phyloP scores from a whole-genome alignment of 2,113 vertebrate genomes.

The Thalassoma bifasciatum region DNA sequence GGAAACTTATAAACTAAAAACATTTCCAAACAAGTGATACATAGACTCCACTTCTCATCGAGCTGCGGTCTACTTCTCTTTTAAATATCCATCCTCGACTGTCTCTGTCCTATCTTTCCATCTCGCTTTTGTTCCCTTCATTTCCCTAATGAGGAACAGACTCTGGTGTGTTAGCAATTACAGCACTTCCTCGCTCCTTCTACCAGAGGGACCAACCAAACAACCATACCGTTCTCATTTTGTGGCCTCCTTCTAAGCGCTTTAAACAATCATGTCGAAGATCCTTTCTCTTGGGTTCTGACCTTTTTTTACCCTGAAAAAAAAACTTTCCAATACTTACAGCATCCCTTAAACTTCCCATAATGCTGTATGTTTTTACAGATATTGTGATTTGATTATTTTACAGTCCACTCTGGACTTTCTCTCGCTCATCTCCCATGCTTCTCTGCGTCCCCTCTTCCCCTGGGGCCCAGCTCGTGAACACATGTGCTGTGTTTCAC shows the following conservation, averaged over 20 bases:
- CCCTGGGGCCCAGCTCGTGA: constrained; percentile 61
- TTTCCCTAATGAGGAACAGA: constrained; percentile 82
- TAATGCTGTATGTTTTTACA: not conserved
- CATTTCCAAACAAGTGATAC: constrained; percentile 52
- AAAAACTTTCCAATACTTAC: not conserved
- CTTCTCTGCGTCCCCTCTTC: constrained; percentile 53
- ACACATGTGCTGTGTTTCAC: constrained; percentile 81
- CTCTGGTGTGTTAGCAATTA: constrained; percentile 81
- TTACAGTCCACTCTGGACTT: not conserved
- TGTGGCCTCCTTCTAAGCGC: constrained; percentile 32
- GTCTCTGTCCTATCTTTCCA: constrained; percentile 69
- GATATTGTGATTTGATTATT: constrained; percentile 3
- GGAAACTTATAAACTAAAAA: constrained; percentile 11
- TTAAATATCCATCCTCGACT: constrained; percentile 41
- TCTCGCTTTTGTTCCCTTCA: constrained; percentile 67
- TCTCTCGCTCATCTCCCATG: constrained; percentile 30
- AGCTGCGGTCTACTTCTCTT: constrained; percentile 19
- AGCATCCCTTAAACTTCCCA: not conserved
- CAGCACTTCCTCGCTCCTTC: constrained; percentile 76
- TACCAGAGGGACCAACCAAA: constrained; percentile 59
- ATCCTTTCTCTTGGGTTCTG: constrained; percentile 1
- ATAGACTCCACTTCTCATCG: constrained; percentile 34
- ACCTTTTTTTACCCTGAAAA: not conserved
- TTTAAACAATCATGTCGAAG: constrained; percentile 16
- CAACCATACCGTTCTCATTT: constrained; percentile 48